Evolutionary conservation across 2,113 vertebrate genomes (phyloP).

Genomic region (Arvicanthis niloticus): DNA sequence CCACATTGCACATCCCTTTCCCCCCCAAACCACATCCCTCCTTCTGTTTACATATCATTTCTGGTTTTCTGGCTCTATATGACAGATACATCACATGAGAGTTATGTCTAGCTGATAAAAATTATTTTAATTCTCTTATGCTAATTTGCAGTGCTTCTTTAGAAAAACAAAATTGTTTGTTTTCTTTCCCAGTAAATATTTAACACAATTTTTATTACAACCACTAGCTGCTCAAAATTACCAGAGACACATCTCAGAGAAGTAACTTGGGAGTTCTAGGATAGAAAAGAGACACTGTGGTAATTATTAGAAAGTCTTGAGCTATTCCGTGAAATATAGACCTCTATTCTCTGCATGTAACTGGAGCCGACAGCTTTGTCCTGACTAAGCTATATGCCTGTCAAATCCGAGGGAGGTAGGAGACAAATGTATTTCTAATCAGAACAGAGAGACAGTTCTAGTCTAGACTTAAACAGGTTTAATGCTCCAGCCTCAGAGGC

Average conservation of each 20-base stretch:
- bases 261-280: conserved; percentile 17
- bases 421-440: conserved; percentile 14
- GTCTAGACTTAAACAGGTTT: background rate
- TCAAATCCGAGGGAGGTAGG: conserved; percentile 20
- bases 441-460: background rate
- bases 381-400: conserved; percentile 18
- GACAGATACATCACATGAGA: background rate
- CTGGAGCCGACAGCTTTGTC: background rate
- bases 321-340: conserved; percentile 26
- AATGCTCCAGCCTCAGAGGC: background rate
- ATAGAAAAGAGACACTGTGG: background rate
- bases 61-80: background rate
- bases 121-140: background rate
- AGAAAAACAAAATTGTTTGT: conserved; percentile 20
- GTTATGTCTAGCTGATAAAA: background rate
- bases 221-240: background rate
- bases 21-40: background rate
- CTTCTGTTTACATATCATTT: background rate
- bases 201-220: conserved; percentile 9
- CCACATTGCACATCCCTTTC: background rate
- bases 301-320: conserved; percentile 36
- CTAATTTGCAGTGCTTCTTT: background rate
- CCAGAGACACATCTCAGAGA: conserved; percentile 1
- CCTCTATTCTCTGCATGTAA: background rate
- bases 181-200: conserved; percentile 20